phyloP scores from a whole-genome alignment of 2,797 vertebrate genomes.

The Ciconia nigra region DNA sequence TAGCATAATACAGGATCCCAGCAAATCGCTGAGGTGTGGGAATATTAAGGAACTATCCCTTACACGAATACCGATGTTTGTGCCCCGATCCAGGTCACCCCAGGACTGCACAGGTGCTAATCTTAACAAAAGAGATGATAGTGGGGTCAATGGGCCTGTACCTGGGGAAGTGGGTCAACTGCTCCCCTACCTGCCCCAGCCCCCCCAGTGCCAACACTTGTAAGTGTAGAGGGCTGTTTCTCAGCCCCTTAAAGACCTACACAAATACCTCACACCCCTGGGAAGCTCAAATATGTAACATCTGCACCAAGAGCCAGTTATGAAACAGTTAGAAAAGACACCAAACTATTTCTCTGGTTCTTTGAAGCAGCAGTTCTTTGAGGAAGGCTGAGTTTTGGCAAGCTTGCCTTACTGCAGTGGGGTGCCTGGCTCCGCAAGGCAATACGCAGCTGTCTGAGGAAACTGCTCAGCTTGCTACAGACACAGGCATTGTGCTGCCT shows the following conservation, averaged over 20 bases:
- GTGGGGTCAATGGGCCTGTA: accelerated
- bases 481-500: accelerated
- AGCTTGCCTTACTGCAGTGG: accelerated
- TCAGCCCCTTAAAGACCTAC: too few species aligned
- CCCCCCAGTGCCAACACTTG: neutral
- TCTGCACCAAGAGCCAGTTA: neutral
- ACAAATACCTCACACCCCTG: neutral
- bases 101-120: too few species aligned
- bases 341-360: neutral
- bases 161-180: neutral
- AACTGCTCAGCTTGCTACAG: neutral
- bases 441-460: accelerated
- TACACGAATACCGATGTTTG: neutral
- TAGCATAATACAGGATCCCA: neutral
- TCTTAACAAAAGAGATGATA: neutral
- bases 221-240: neutral
- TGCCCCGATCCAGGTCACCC: neutral
- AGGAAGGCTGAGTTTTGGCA: neutral
- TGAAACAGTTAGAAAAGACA: neutral
- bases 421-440: accelerated
- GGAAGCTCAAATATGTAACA: accelerated
- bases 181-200: neutral
- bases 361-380: neutral
- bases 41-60: neutral
- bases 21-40: neutral